Evolutionary conservation across 2,797 vertebrate species (phyloP).

Genomic region (Sorex maritimensis): DNA sequence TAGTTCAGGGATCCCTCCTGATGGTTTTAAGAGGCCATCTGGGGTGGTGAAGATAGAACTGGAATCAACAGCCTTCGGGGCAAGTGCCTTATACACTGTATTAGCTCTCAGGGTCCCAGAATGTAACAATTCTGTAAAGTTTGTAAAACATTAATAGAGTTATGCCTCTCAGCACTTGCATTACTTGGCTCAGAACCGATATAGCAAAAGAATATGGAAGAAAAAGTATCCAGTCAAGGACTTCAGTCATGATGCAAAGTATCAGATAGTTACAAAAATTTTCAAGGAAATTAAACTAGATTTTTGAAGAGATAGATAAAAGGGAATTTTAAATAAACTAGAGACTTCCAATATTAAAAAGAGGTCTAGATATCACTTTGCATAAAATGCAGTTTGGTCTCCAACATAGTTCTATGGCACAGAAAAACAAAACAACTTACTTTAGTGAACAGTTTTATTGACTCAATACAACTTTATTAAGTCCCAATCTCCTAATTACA

Average conservation of each 20-base stretch:
- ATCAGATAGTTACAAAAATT: conserved; percentile 53
- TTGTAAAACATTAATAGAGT: conserved; percentile 22
- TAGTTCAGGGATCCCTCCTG: too few species aligned
- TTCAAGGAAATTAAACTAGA: conserved; percentile 32
- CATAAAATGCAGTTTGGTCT: conserved; percentile 18
- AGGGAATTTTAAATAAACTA: conserved; percentile 14
- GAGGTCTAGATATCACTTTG: conserved; percentile 31
- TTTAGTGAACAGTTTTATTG: conserved; percentile 70
- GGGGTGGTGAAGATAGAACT: too few species aligned
- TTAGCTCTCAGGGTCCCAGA: too few species aligned
- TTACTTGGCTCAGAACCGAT: conserved; percentile 25
- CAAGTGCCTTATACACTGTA: too few species aligned
- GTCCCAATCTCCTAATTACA: conserved; percentile 56
- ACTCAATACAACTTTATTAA: conserved; percentile 40
- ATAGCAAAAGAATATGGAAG: conserved; percentile 35
- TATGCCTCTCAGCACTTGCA: conserved; percentile 18
- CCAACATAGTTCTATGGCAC: conserved; percentile 40
- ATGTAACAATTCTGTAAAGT: background rate
- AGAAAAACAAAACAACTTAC: conserved; percentile 71
- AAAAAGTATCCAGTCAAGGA: conserved; percentile 54
- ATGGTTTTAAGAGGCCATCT: too few species aligned
- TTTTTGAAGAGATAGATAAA: conserved; percentile 53
- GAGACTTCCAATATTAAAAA: conserved; percentile 51
- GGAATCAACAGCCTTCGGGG: too few species aligned
- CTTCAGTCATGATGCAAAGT: conserved; percentile 23